Conservation (phyloP, 1,140 invertebrate species). For the Chlorops oryzae region DNA sequence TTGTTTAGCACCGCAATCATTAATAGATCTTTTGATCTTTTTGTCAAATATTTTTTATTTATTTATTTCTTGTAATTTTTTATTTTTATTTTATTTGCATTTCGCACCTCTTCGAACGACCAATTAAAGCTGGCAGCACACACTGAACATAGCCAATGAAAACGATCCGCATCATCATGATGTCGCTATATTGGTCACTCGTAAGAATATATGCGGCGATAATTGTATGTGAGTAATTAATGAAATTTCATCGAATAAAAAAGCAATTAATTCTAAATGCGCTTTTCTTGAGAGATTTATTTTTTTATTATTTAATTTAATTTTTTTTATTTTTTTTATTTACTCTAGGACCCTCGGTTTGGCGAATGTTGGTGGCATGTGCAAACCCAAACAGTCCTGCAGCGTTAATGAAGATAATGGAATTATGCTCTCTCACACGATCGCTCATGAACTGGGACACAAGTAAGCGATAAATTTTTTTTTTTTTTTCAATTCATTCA, state of each 20-base stretch:
- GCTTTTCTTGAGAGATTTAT: no score
- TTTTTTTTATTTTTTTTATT: slow-evolving; percentile 35
- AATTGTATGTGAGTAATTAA: slow-evolving; percentile 44
- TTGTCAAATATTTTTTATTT: no score
- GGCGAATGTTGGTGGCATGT: slow-evolving; percentile 86
- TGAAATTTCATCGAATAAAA: background rate
- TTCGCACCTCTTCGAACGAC: background rate
- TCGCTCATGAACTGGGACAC: slow-evolving; percentile 87
- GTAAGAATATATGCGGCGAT: slow-evolving; percentile 72
- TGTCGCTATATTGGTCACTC: slow-evolving; percentile 84
- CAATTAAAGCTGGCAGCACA: slow-evolving; percentile 75
- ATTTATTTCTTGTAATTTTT: no score
- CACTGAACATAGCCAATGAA: slow-evolving; percentile 68
- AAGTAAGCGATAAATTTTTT: slow-evolving; percentile 68
- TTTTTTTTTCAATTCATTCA: no score
- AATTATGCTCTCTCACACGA: slow-evolving; percentile 83
- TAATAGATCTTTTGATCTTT: no score
- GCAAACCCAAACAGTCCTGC: slow-evolving; percentile 78
- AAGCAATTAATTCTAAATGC: background rate
- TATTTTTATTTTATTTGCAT: background rate
- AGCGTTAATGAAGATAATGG: slow-evolving; percentile 90
- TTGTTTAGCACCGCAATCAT: no score
- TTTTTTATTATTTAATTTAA: background rate
- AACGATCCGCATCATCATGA: slow-evolving; percentile 86
- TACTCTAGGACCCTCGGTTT: slow-evolving; percentile 70